Evolutionary conservation across 2,888 invertebrate species (phyloP).

Genomic region (Listrodromus nycthemerus): DNA sequence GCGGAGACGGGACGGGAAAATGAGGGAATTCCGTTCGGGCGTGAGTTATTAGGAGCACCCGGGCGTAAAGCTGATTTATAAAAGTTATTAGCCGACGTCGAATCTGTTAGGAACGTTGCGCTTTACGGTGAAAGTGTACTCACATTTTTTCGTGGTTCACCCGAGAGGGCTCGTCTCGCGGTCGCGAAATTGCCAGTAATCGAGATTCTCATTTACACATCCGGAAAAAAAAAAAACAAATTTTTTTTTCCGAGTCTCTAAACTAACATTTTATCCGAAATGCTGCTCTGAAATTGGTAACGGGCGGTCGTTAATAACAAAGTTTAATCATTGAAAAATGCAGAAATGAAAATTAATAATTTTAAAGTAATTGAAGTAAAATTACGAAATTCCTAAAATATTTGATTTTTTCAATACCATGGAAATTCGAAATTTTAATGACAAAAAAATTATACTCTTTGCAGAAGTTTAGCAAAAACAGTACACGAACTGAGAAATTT

Average conservation of each 20-base stretch:
- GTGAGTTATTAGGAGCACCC: conserved; percentile 60
- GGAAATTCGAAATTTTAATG: too few relatives aligned
- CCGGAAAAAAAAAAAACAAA: background rate
- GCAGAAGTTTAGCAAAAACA: too few relatives aligned
- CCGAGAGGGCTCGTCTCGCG: background rate
- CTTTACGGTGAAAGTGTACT: conserved; percentile 38
- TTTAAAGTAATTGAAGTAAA: background rate
- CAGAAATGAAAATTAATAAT: too few relatives aligned
- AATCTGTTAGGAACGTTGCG: conserved; percentile 25
- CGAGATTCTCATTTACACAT: conserved; percentile 6
- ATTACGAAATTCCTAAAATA: background rate
- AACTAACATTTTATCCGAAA: too few relatives aligned
- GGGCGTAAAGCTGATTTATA: conserved; percentile 63
- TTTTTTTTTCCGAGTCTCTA: background rate
- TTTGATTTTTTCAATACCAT: too few relatives aligned
- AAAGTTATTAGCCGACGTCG: conserved; percentile 62
- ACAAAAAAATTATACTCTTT: too few relatives aligned
- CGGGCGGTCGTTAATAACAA: too few relatives aligned
- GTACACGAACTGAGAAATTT: background rate
- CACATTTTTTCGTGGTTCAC: conserved; percentile 24
- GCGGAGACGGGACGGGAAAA: conserved; percentile 8
- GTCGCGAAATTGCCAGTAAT: background rate
- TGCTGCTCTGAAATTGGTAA: too few relatives aligned
- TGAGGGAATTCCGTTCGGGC: conserved; percentile 46
- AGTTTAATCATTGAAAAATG: too few relatives aligned